These are phyloP conservation scores for Scaptomyza pallida DNA, from an alignment of 1,140 invertebrate species.

Conservation along the genomic window DNA sequence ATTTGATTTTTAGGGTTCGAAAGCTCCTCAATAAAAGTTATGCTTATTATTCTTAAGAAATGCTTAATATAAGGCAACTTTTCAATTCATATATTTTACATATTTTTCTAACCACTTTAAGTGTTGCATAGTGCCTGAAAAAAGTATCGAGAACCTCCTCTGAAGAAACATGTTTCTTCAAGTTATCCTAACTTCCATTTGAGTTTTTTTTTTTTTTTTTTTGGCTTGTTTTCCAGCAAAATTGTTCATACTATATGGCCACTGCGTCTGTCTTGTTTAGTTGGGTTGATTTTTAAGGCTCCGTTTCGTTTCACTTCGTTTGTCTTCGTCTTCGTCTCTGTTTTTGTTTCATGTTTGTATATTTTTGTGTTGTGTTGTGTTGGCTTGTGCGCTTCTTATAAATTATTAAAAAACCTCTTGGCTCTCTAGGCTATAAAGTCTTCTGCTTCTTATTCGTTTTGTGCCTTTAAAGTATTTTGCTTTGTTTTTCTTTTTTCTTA, in stretches of 20 bases:
- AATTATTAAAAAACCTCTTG: constrained; percentile 69
- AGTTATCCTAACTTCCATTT: constrained; percentile 40
- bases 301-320: constrained; percentile 1
- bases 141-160: neutral
- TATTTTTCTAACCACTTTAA: neutral
- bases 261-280: constrained; percentile 22
- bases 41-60: too few species aligned
- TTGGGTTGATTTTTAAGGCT: constrained; percentile 49
- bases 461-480: constrained; percentile 21
- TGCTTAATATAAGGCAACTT: too few species aligned
- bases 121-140: neutral
- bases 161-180: constrained; percentile 25
- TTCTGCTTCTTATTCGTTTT: neutral
- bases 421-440: constrained; percentile 43
- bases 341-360: constrained; percentile 22
- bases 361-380: constrained; percentile 11
- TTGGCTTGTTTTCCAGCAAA: constrained; percentile 7
- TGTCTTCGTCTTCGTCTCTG: constrained; percentile 12
- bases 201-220: constrained; percentile 45
- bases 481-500: too few species aligned
- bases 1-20: too few species aligned
- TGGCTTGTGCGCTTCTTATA: constrained; percentile 42
- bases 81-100: too few species aligned
- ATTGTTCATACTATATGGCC: neutral
- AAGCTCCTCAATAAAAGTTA: too few species aligned